Percentiles rank a stretch among this genome's conserved stretches.
Conservation (phyloP, 2,888 invertebrate genomes). For the Dione vanillae region DNA sequence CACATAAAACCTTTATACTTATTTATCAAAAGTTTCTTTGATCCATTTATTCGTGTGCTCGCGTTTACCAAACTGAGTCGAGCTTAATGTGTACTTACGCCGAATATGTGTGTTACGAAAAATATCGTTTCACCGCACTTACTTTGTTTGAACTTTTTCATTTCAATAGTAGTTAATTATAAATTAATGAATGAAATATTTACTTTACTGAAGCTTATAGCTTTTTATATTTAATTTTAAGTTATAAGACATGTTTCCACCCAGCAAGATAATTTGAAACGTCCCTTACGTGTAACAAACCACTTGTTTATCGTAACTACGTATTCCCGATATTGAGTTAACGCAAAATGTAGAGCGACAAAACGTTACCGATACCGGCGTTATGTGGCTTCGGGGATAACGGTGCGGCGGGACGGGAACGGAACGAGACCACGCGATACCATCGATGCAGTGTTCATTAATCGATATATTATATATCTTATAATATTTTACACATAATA, state of each 20-base stretch:
- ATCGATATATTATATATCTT: background rate
- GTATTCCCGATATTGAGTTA: constrained; percentile 17
- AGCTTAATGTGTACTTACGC: background rate
- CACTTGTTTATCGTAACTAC: constrained; percentile 7
- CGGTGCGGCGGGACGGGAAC: background rate
- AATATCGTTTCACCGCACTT: background rate
- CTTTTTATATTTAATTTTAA: too few species aligned
- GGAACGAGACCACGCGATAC: constrained; percentile 1
- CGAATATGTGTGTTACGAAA: background rate
- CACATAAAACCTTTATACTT: constrained; percentile 11
- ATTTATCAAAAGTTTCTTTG: constrained; percentile 18
- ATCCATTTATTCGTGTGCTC: constrained; percentile 9
- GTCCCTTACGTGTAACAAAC: constrained; percentile 8
- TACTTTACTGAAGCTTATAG: too few species aligned
- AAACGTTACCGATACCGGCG: constrained; percentile 17
- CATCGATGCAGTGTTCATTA: background rate
- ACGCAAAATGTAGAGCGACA: constrained; percentile 7
- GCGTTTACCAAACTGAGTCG: background rate
- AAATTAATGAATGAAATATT: background rate
- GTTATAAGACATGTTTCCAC: too few species aligned
- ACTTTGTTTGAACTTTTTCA: background rate
- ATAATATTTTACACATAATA: too few species aligned
- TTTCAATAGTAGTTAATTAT: background rate
- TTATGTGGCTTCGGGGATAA: constrained; percentile 17
- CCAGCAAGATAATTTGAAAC: background rate